Evolutionary conservation across 2,113 vertebrate genomes (phyloP).

Genomic region (Hymenochirus boettgeri): DNA sequence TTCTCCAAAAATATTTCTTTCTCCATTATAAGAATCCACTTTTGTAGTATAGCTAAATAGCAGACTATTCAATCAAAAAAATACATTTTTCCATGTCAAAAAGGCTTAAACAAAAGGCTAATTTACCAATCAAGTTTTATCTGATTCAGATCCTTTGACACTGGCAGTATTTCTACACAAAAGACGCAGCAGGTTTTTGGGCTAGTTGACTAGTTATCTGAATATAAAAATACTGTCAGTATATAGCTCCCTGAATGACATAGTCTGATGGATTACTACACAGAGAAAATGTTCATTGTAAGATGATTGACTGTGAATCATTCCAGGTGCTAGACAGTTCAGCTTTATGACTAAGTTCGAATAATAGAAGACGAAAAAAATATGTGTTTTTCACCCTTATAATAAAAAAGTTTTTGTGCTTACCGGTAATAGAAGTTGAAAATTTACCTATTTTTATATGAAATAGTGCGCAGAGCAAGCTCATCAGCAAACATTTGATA

Average conservation of each 20-base stretch:
- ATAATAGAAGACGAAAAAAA: constrained; percentile 32
- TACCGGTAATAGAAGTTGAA: constrained; percentile 42
- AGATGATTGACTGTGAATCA: constrained; percentile 27
- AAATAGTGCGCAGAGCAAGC: constrained; percentile 47
- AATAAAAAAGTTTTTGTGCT: constrained; percentile 16
- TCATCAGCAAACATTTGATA: constrained; percentile 48
- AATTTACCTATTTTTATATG: constrained; percentile 47
- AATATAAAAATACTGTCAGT: constrained; percentile 31
- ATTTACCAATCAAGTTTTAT: constrained; percentile 13
- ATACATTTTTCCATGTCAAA: too few relatives aligned
- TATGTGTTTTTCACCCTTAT: constrained; percentile 35
- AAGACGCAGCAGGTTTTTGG: constrained; percentile 29
- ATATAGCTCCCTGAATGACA: constrained; percentile 30
- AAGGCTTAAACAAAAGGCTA: not conserved
- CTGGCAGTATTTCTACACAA: constrained; percentile 33
- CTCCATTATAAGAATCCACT: too few relatives aligned
- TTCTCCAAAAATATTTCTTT: too few relatives aligned
- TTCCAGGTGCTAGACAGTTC: constrained; percentile 20
- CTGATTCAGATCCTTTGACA: constrained; percentile 26
- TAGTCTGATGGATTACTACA: constrained; percentile 28
- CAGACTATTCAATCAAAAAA: too few relatives aligned
- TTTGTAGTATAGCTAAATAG: too few relatives aligned
- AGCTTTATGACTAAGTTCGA: constrained; percentile 11
- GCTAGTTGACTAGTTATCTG: constrained; percentile 25
- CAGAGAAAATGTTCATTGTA: constrained; percentile 2